Evolutionary conservation across 2,113 vertebrate species (phyloP).

Genomic region (Myxocyprinus asiaticus): DNA sequence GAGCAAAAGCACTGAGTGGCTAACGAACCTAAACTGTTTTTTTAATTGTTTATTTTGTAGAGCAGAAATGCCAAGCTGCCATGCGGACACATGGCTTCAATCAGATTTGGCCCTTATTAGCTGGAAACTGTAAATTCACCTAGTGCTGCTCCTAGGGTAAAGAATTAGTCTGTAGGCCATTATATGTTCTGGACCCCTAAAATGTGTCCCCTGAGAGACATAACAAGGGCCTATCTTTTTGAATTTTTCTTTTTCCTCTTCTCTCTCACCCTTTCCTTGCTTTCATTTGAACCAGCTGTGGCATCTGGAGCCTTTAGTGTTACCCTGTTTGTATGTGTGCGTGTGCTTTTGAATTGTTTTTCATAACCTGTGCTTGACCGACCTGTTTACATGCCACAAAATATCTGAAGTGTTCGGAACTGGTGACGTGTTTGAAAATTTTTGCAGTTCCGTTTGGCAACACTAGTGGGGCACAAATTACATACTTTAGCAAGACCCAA

Average conservation of each 20-base stretch:
- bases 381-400: constrained; percentile 12
- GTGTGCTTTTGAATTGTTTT: constrained; percentile 8
- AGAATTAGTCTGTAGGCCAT: constrained; percentile 28
- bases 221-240: constrained; percentile 42
- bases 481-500: no score
- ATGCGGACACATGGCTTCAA: constrained; percentile 21
- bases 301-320: constrained; percentile 43
- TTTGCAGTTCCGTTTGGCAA: no score
- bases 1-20: no score
- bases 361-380: constrained; percentile 29
- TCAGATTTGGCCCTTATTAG: constrained; percentile 18
- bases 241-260: neutral
- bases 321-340: neutral
- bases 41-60: neutral
- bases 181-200: constrained; percentile 38
- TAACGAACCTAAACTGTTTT: no score
- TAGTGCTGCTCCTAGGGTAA: neutral
- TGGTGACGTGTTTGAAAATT: neutral
- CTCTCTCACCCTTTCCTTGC: constrained; percentile 12
- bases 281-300: constrained; percentile 54
- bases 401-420: constrained; percentile 3
- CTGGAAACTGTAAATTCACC: constrained; percentile 2
- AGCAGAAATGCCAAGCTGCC: neutral
- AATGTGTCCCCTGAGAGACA: constrained; percentile 41
- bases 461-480: no score